Base-by-base conservation (phyloP, 2,888 invertebrate genomes). In the Leptinotarsa haldemani region DNA sequence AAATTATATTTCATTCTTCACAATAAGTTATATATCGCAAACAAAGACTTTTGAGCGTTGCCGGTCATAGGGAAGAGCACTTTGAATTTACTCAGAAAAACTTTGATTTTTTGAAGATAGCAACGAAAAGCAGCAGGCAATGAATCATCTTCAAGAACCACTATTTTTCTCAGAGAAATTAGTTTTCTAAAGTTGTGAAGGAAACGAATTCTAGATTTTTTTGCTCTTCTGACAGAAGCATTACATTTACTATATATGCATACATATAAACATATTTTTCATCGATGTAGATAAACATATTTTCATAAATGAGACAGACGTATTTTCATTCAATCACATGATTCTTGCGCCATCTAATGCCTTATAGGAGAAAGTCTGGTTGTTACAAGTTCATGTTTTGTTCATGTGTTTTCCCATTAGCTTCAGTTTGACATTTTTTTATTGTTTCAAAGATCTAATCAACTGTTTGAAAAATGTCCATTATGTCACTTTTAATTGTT, bases 221-320 rank as follows among this genome's bases (percentile, higher is more conserved):
- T 40, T 61, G 61, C 52, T 61, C 58, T 69, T 71, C 56, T 48
- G 53, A 61, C 63, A 71, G 66, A 71, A 75, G 73, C 71, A 77
- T 74, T 76, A 78, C 74, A 76, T 76, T 76, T 50, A 67, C 68
- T 68, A 71, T 65, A 67, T 63, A 79, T n/a, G n/a, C 77, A 75
- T 77, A 80, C 77, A 80, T 80, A 80, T 81, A 82, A 82, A 85
- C 84, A 84, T 86, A 86, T 86, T 86, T 86, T 85, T 87, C 86
- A 85, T 86, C 85, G 80, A 79, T 86, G 86, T 86, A 86, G 80
- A 86, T 85, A 86, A 81, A 82, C 85, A 86, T 86, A 86, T 86
- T 86, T 86, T 86, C 86, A 85, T 85, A 86, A 77, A 73, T 80
- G 87, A 87, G 86, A 86, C 86, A 87, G 85, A 84, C 83, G 84